Conservation (phyloP, 2,888 invertebrate genomes). For the Phymatocera aterrima region DNA sequence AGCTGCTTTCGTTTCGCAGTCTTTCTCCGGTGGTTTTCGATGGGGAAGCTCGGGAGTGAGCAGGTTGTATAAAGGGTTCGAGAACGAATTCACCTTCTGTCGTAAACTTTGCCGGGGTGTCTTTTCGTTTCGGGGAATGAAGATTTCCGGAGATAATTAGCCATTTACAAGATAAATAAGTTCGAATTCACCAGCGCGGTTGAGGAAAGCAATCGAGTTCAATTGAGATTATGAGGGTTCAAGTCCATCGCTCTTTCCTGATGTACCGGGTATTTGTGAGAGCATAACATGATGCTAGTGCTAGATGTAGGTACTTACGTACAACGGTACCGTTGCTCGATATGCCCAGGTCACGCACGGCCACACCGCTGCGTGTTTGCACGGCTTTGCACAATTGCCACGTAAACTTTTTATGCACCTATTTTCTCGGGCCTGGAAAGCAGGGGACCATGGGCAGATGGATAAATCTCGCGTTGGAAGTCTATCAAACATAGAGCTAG, state of each 20-base stretch:
- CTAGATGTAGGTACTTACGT: background rate
- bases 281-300: background rate
- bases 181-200: background rate
- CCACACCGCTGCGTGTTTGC: background rate
- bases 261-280: background rate
- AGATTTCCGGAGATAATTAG: constrained; percentile 37
- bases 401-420: constrained; percentile 9
- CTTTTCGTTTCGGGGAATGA: constrained; percentile 27
- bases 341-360: constrained; percentile 14
- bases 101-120: constrained; percentile 18
- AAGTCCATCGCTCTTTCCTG: background rate
- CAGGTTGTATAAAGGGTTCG: constrained; percentile 31
- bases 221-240: background rate
- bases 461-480: background rate
- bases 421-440: background rate
- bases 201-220: constrained; percentile 1
- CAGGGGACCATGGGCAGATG: background rate
- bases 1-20: constrained; percentile 31
- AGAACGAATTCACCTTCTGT: background rate
- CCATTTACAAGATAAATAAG: constrained; percentile 23
- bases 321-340: background rate
- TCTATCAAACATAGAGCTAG: background rate
- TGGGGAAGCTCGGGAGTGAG: constrained; percentile 21
- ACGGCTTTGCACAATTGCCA: constrained; percentile 19
- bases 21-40: constrained; percentile 27